Base-by-base conservation (phyloP, 2,797 vertebrate genomes). In the Hozukius guyotensis region DNA sequence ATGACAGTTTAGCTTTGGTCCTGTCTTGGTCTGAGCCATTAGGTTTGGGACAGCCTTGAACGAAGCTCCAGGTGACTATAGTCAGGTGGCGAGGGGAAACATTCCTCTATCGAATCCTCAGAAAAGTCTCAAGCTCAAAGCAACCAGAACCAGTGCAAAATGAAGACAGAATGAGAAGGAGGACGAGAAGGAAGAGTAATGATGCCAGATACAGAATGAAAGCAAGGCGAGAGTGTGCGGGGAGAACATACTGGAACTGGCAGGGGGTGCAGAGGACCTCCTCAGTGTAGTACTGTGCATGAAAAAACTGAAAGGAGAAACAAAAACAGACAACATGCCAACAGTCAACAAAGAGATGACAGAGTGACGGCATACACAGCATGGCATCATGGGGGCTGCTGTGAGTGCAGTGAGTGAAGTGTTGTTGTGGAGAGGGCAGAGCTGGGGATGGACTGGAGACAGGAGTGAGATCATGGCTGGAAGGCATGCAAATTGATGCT, bases 281-380 rank as follows among this genome's bases (percentile, higher is more conserved):
- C 91, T 95, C 95, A 94, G 88, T 91, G 92, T 85, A 89, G 91
- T 88, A 81, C 88, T 95, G 94, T 94, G 94, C 92, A 95, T 95
- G 94, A 95, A 95, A 95, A 92, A 95, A 96, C 94, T 96, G 95
- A 95, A 96, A 95, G 93, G 89, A 96, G 91, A 95, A 96, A 96
- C 92, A 94, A 95, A 95, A 92, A 93, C 91, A 95, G 93, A 96
- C 92, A 95, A 94, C 94, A 95, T 95, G 94, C 93, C 88, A 93
- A 95, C 88, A 90, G 91, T 95, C 94, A 95, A 94, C 92, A 95
- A 88, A 92, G 91, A 94, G 87, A 94, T 93, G 93, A 93, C 85
- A 94, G 92, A 88, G 89, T 92, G 90, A 84, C 84, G 91, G 90
- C 87, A 83, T 85, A 91, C 74, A 88, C 83, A 85, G 89, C 87